These are phyloP conservation scores for Micromys minutus DNA, from an alignment of 2,113 vertebrate genomes.

Conservation along the genomic window DNA sequence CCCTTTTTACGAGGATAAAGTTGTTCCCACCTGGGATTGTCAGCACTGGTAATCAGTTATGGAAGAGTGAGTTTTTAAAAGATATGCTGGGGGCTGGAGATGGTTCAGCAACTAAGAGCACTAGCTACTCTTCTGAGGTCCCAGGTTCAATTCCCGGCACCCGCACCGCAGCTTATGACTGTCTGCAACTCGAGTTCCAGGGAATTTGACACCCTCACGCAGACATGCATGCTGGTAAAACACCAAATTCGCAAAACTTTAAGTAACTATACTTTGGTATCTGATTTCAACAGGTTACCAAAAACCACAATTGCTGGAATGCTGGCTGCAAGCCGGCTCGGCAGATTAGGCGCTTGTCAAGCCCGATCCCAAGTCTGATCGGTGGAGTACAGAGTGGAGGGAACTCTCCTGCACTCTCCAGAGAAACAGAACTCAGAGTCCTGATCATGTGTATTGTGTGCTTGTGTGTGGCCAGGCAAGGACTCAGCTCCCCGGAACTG, in stretches of 20 bases:
- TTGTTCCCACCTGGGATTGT: not conserved
- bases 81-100: not conserved
- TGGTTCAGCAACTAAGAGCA: not conserved
- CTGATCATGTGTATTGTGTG: too few relatives aligned
- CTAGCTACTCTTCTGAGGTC: not conserved
- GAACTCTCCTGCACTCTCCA: not conserved
- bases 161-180: not conserved
- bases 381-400: not conserved
- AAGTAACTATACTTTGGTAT: not conserved
- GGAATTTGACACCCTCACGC: not conserved
- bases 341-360: not conserved
- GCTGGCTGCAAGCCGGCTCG: not conserved
- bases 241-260: not conserved
- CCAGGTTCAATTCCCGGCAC: not conserved
- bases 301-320: not conserved
- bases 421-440: not conserved
- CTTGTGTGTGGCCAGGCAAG: not conserved
- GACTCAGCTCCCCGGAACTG: not conserved
- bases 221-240: not conserved
- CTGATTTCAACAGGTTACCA: not conserved
- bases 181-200: not conserved
- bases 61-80: not conserved
- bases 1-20: too few relatives aligned
- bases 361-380: not conserved
- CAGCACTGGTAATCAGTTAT: too few relatives aligned